These are phyloP conservation scores for Lepidochitona cinerea DNA, from an alignment of 2,888 invertebrate genomes.

Conservation along the genomic window DNA sequence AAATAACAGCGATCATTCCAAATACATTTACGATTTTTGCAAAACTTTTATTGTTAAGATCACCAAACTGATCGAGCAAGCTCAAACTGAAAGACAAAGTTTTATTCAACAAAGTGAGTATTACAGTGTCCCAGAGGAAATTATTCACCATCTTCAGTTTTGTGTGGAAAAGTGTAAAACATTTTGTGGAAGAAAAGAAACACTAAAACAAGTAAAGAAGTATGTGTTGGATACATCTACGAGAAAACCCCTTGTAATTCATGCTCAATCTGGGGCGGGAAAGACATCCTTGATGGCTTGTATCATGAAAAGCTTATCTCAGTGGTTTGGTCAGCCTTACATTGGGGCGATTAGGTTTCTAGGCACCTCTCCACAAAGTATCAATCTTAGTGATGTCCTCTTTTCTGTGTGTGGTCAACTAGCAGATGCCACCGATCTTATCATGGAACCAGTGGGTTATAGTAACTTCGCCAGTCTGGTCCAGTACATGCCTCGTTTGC, in stretches of 20 bases:
- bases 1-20: slow-evolving; percentile 35
- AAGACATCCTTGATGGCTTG: slow-evolving; percentile 63
- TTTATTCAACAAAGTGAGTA: slow-evolving; percentile 46
- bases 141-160: slow-evolving; percentile 62
- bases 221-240: slow-evolving; percentile 37
- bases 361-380: slow-evolving; percentile 51
- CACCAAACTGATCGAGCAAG: slow-evolving; percentile 39
- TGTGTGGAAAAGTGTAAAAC: slow-evolving; percentile 54
- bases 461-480: slow-evolving; percentile 42
- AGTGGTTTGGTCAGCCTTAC: slow-evolving; percentile 44
- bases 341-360: slow-evolving; percentile 48
- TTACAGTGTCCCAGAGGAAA: slow-evolving; percentile 54
- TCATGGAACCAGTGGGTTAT: slow-evolving; percentile 58
- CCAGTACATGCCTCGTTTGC: slow-evolving; percentile 51
- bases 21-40: slow-evolving; percentile 55
- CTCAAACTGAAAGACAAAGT: slow-evolving; percentile 27
- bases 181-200: slow-evolving; percentile 61
- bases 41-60: slow-evolving; percentile 43
- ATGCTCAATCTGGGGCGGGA: slow-evolving; percentile 59
- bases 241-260: slow-evolving; percentile 49
- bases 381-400: slow-evolving; percentile 49
- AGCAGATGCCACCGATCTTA: slow-evolving; percentile 42
- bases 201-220: slow-evolving; percentile 30
- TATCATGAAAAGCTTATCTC: slow-evolving; percentile 48
- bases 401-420: slow-evolving; percentile 52